Evolutionary conservation across 2,888 invertebrate species (phyloP).

Genomic region (Lordiphosa andalusiaca): DNA sequence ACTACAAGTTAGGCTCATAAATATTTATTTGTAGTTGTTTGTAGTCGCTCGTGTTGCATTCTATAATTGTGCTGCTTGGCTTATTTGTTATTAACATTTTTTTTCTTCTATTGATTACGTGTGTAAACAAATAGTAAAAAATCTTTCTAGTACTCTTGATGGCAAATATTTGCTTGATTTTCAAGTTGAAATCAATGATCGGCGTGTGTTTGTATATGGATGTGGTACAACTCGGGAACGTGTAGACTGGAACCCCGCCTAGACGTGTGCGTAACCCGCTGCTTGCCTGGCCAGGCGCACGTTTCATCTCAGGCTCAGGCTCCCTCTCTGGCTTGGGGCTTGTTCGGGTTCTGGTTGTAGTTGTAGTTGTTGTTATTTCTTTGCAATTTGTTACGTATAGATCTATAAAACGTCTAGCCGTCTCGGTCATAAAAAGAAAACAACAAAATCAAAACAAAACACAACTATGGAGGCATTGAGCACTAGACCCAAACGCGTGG

Average conservation of each 20-base stretch:
- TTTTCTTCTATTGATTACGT: slow-evolving; percentile 60
- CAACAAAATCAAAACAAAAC: no score
- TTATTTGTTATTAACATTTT: slow-evolving; percentile 20
- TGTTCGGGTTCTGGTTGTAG: no score
- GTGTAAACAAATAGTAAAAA: slow-evolving; percentile 66
- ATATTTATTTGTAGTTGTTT: slow-evolving; percentile 17
- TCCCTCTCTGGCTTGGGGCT: slow-evolving; percentile 10
- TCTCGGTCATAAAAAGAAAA: slow-evolving; percentile 30
- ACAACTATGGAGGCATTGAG: slow-evolving; percentile 26
- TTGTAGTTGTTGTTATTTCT: no score
- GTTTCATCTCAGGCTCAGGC: slow-evolving; percentile 43
- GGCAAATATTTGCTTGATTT: slow-evolving; percentile 63
- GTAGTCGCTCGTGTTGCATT: slow-evolving; percentile 30
- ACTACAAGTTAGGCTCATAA: slow-evolving; percentile 1
- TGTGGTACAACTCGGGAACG: slow-evolving; percentile 3
- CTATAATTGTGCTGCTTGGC: slow-evolving; percentile 20
- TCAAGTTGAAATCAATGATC: slow-evolving; percentile 11
- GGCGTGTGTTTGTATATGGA: slow-evolving; percentile 14
- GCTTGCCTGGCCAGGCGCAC: slow-evolving; percentile 43
- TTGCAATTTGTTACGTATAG: no score
- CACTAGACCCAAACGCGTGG: slow-evolving; percentile 37
- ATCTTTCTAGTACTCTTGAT: slow-evolving; percentile 58
- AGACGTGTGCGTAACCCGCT: not conserved
- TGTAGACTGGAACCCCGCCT: not conserved
- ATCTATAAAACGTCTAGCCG: slow-evolving; percentile 58